A percentile compares a stretch with the other conserved stretches of the same genome.
Evolutionary conservation across 1,140 invertebrate genomes (phyloP).

Genomic region (Goniozus legneri): DNA sequence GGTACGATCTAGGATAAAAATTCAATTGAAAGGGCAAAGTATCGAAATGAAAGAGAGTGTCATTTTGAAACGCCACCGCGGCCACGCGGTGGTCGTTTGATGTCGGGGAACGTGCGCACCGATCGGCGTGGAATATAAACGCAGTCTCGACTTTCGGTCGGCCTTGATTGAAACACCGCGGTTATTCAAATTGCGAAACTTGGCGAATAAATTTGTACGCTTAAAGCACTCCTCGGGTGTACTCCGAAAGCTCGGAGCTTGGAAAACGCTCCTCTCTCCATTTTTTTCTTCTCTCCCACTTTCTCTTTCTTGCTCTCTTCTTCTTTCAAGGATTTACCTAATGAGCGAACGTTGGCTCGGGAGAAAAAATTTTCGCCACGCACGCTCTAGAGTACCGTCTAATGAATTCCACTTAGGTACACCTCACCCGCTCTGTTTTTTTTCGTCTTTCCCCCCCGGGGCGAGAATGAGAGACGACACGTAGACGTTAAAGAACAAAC

Average conservation of each 20-base stretch:
- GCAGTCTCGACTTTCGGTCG: too few species aligned
- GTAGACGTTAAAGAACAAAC: not conserved
- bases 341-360: constrained; percentile 19
- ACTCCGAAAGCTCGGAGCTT: too few species aligned
- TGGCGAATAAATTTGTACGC: constrained; percentile 38
- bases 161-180: constrained; percentile 38
- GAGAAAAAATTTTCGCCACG: not conserved
- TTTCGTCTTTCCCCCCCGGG: not conserved
- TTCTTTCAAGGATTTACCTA: constrained; percentile 29
- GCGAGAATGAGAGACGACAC: not conserved
- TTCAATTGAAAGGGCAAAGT: constrained; percentile 10
- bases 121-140: too few species aligned
- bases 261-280: constrained; percentile 1
- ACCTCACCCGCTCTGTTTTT: not conserved
- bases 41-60: constrained; percentile 19
- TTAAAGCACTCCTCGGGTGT: constrained; percentile 16
- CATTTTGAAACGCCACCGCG: not conserved
- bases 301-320: constrained; percentile 1
- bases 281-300: not conserved
- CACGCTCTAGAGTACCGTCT: too few species aligned
- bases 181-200: constrained; percentile 41
- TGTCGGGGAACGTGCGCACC: constrained; percentile 11
- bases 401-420: not conserved
- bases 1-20: not conserved
- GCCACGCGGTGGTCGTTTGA: not conserved